phyloP scores from a whole-genome alignment of 2,113 vertebrate species.

The Phrynocephalus versicolor region DNA sequence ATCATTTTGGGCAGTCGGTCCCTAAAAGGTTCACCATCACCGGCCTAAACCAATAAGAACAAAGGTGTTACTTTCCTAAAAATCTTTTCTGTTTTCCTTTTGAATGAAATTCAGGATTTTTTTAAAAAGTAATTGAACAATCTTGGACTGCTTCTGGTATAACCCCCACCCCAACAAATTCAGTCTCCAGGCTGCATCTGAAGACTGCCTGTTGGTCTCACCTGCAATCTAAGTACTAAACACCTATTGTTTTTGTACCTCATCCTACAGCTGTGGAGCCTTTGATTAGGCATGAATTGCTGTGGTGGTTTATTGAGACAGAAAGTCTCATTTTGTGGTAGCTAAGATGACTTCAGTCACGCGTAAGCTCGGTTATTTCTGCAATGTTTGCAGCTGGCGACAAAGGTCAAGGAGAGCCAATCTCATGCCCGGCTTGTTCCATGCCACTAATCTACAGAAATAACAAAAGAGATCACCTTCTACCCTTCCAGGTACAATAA shows the following conservation, averaged over 20 bases:
- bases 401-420: slow-evolving; percentile 6
- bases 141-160: too few species aligned
- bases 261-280: neutral
- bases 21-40: too few species aligned
- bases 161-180: too few species aligned
- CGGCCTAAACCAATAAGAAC: too few species aligned
- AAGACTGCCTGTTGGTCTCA: neutral
- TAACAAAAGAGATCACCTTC: neutral
- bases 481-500: neutral
- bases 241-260: neutral
- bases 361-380: neutral
- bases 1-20: too few species aligned
- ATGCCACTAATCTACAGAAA: neutral
- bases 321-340: neutral
- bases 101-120: too few species aligned
- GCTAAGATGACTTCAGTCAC: neutral
- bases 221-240: too few species aligned
- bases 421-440: neutral
- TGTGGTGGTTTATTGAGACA: neutral
- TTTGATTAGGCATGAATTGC: neutral
- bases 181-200: too few species aligned
- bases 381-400: neutral
- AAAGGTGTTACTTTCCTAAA: too few species aligned
- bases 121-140: too few species aligned
- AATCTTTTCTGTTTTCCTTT: too few species aligned